Base-by-base conservation (phyloP, 2,888 invertebrate species). In the Epirrhoe alternata region DNA sequence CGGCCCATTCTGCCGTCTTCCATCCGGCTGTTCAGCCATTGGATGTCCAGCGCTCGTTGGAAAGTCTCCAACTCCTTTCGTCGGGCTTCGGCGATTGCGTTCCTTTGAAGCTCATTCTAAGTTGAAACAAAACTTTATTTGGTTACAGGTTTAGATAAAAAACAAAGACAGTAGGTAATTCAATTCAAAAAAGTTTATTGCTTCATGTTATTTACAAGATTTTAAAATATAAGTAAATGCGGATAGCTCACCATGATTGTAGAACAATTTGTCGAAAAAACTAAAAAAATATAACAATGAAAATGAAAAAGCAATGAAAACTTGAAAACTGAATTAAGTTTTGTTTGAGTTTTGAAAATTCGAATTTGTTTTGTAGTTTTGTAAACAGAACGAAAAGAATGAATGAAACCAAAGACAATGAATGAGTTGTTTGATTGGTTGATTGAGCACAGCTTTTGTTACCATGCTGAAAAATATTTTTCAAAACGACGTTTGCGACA, bases 21-120 rank as follows among this genome's bases (percentile, higher is more conserved):
- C 90, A 91, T 91, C 0, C 92, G 87, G 61, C 81, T 89, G 78
- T 92, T 86, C 38, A 93, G 74, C 92, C 91, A 91, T 77, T 91
- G 86, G 30, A 88, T 81, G 64, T 92, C 91, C 68, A 87, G 64
- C 0, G 88, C 88, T 17, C 88, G 80, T 73, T 91, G 92, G 69
- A 72, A 89, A 0, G 70, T 70, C 51, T 86, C 86, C 76, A 87
- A 63, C 70, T 90, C 91, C 47, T 80, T 79, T 0, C 80, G 80
- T 12, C 90, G 86, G 1, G 79, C 83, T n/a, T 71, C 70, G 0
- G 71, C 66, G 8, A 88, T 66, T 0, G 85, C 88, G 82, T 89
- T 92, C 17, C 72, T 77, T 63, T 89, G 85, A 2, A 92, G 76
- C 72, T 93, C 92, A 0, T 79, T 90, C 72, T 86, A 90, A 0